These are phyloP conservation scores for Emys orbicularis DNA, from an alignment of 2,797 vertebrate genomes.

Conservation along the genomic window DNA sequence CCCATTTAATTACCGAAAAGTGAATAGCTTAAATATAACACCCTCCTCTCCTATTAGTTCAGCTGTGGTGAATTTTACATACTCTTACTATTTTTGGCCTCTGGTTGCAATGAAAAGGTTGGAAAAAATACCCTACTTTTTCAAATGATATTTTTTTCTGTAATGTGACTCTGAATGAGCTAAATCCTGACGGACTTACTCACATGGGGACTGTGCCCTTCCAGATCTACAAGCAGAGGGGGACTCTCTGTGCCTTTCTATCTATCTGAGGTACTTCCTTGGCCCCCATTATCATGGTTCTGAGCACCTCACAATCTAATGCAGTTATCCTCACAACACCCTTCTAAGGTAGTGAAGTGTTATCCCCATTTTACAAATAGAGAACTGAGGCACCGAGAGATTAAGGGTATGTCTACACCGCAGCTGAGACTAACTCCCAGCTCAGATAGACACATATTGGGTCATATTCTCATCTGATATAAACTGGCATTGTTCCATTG, in stretches of 20 bases:
- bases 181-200: background rate
- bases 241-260: background rate
- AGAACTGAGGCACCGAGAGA: rapidly evolving
- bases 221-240: background rate
- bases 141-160: rapidly evolving
- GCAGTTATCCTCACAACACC: background rate
- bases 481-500: background rate
- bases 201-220: background rate
- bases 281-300: rapidly evolving
- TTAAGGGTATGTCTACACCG: rapidly evolving
- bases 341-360: background rate
- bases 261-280: rapidly evolving
- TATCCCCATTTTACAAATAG: background rate
- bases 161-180: background rate
- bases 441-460: background rate
- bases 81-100: conserved; percentile 19
- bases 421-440: too few relatives aligned
- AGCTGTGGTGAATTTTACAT: conserved; percentile 40
- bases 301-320: background rate
- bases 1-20: conserved; percentile 46
- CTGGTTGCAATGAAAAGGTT: background rate
- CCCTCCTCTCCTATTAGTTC: conserved; percentile 41
- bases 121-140: background rate
- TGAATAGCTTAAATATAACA: background rate
- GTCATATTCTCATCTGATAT: background rate